Base-by-base conservation (phyloP, 2,888 invertebrate genomes). In the Halocaridina rubra region DNA sequence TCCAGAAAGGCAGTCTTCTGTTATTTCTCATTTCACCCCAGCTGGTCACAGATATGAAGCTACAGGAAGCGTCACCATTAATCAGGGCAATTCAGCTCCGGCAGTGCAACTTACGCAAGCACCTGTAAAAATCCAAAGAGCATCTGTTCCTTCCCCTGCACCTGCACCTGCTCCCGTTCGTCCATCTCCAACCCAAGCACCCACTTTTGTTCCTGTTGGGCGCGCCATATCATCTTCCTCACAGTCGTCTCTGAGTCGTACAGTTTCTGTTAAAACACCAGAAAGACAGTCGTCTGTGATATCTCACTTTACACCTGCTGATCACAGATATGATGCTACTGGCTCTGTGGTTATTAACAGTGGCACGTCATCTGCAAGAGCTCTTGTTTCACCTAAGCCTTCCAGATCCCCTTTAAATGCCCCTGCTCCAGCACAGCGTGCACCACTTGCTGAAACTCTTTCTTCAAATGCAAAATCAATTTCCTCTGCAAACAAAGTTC, bases 21-120 rank as follows among this genome's bases (percentile, higher is more conserved):
- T 86, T 27, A 86, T 86, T 30, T 72, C 72, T 24, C 86, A 86
- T 57, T 86, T 86, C 64, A 64, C 71, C 16, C 86, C 86, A 1
- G 84, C 84, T 1, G 77, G 77, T 4, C 86, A 86, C 72, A 64
- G 24, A 29, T 86, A 86, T 67, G 86, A 86, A 30, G 86, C 86
- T 29, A 80, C 76, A 0, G 86, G 86, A 24, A 67, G 67, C 10
- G 86, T 86, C 13, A 57, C 32, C 39, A 80, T 86, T 59, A 59
- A 16, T 30, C 71, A 32, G 32, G 80, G 77, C 16, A 29, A 33
- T 7, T n/a, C 32, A 19, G 29, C 69, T 10, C n/a, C 69, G 27
- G 22, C 7, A 69, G 69, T 30, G 16, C 24, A 10, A 16, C 16
- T 30, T n/a, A 30, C 29, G 8, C 2, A 10, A 3, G 32, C 29